phyloP scores from a whole-genome alignment of 2,113 vertebrate species.

The Oreochromis tanganicae region DNA sequence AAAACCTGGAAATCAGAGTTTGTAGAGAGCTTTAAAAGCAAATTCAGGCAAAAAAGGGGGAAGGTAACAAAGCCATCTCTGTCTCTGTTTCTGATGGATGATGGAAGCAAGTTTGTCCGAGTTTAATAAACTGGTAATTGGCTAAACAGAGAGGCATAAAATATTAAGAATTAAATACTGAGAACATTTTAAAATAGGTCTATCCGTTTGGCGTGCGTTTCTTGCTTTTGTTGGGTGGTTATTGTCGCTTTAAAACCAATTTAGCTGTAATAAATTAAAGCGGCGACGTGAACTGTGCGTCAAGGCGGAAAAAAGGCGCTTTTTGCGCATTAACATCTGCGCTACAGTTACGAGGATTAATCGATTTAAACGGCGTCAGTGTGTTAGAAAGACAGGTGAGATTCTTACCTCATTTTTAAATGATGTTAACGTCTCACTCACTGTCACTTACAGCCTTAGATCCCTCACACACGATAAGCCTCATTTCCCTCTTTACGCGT shows the following conservation, averaged over 20 bases:
- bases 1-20: neutral
- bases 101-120: neutral
- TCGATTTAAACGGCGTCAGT: neutral
- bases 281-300: neutral
- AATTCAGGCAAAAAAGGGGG: neutral
- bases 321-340: neutral
- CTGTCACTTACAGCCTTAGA: neutral
- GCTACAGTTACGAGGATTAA: neutral
- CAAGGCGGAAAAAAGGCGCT: neutral
- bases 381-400: neutral
- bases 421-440: neutral
- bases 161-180: neutral
- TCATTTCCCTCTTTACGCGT: neutral
- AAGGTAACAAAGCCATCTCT: neutral
- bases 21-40: neutral
- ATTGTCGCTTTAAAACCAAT: neutral
- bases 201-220: no score
- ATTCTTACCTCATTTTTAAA: constrained; percentile 18
- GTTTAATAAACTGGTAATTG: neutral
- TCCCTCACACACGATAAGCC: neutral
- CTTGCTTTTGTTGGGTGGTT: neutral
- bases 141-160: neutral
- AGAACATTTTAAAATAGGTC: neutral
- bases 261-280: neutral
- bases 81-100: neutral